Evolutionary conservation across 2,113 vertebrate species (phyloP).

Genomic region (Plestiodon gilberti): DNA sequence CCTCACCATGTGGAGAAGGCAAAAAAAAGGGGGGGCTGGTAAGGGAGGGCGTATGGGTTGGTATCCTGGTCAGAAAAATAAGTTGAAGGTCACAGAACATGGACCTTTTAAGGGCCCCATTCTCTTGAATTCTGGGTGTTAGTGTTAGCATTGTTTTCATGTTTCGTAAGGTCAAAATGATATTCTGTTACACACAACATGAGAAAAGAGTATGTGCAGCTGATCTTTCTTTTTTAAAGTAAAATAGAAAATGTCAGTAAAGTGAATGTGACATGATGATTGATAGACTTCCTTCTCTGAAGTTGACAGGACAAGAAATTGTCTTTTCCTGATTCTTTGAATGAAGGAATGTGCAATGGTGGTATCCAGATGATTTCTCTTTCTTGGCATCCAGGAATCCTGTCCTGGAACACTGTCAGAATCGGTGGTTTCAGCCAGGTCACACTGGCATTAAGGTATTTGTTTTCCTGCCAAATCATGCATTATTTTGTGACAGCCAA

Average conservation of each 20-base stretch:
- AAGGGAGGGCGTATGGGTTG: not conserved
- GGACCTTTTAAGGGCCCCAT: not conserved
- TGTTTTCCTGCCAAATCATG: conserved; percentile 43
- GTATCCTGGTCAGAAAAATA: not conserved
- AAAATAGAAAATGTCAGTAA: not conserved
- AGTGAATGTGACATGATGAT: conserved; percentile 4
- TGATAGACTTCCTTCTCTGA: not conserved
- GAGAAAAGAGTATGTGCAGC: not conserved
- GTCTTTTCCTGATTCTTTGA: conserved; percentile 17
- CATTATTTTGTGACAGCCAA: conserved; percentile 46
- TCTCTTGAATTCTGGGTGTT: not conserved
- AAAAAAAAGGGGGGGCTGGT: not conserved
- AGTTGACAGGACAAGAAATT: conserved; percentile 20
- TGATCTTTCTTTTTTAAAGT: conserved; percentile 6
- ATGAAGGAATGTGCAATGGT: not conserved
- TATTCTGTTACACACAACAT: not conserved
- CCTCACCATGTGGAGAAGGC: not conserved
- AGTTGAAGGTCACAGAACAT: not conserved
- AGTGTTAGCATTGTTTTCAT: not conserved
- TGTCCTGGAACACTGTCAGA: conserved; percentile 26
- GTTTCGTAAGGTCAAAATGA: not conserved
- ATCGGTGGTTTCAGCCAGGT: conserved; percentile 32
- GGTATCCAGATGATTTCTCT: conserved; percentile 11
- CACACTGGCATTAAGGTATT: conserved; percentile 13
- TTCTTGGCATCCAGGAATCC: conserved; percentile 23